These are phyloP conservation scores for Panthera leo DNA, from an alignment of 2,113 vertebrate species.

Conservation along the genomic window DNA sequence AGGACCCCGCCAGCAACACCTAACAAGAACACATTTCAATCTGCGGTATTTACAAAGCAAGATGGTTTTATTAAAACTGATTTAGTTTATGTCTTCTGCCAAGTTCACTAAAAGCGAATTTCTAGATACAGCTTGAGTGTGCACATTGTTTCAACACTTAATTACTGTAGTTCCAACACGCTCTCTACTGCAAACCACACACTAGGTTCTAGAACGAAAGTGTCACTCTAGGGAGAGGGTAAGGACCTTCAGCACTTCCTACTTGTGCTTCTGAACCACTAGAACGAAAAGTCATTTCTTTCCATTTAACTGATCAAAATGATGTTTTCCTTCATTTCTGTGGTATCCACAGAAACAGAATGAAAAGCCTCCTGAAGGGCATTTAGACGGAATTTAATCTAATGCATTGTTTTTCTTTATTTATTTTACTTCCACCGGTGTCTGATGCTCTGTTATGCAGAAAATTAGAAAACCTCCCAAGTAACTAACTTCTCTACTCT, in stretches of 20 bases:
- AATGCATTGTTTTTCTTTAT: background rate
- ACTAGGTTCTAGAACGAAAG: background rate
- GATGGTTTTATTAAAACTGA: background rate
- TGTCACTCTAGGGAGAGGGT: background rate
- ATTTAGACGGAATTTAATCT: background rate
- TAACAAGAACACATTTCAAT: background rate
- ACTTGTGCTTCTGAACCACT: background rate
- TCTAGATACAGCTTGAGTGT: background rate
- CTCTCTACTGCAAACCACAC: background rate
- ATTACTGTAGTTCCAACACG: background rate
- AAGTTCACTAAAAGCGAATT: background rate
- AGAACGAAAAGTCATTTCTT: background rate
- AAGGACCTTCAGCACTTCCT: background rate
- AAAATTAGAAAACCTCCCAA: background rate
- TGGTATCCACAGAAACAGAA: background rate
- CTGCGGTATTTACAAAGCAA: background rate
- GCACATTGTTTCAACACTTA: background rate
- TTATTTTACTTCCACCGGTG: background rate
- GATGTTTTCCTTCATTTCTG: background rate
- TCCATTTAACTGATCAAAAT: conserved; percentile 1
- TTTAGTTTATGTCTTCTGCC: background rate
- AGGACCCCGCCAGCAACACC: background rate
- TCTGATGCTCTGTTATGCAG: background rate
- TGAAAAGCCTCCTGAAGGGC: background rate
- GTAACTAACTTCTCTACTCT: background rate